Base-by-base conservation (phyloP, 2,113 vertebrate species). In the Dolichotis patagonum region DNA sequence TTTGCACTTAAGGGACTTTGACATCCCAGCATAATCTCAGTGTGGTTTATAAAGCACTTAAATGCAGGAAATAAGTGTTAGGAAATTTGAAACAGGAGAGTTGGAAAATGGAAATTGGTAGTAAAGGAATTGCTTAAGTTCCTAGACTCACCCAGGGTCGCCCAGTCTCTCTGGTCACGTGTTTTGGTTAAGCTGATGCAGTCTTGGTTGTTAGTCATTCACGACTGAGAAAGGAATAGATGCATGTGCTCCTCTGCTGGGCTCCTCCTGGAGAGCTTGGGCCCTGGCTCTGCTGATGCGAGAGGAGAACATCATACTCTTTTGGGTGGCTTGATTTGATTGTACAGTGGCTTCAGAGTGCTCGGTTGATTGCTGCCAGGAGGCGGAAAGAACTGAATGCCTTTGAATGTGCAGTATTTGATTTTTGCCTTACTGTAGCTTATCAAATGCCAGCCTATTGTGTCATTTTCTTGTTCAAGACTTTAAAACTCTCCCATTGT, bases 61-160 rank as follows among this genome's bases (percentile, higher is more conserved):
- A 2, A 16, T 5, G 1, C 24, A 54, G 69, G 73, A 85, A 43
- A 22, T 28, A 52, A 62, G 32, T 77, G 26, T 67, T 65, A 80
- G 77, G 69, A 43, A 62, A 62, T 62, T 52, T 75, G 88, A 75
- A 80, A 56, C 35, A 22, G 9, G 85, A 63, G 58, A 19, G 24
- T 8, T 43, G 32, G 75, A 54, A 73, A 83, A 46, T 38, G 77
- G 41, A 56, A 75, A 28, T 67, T n/a, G 82, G 14, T 63, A 62
- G 6, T 19, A 22, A 38, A 73, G 46, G 11, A 32, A 43, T 49
- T 56, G 8, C 69, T 65, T 71, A 60, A 30, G 32, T 41, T 84
- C 35, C 35, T 24, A 12, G 58, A 58, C 14, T 82, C 22, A 58
- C 32, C 0, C 0, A 9, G 6, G 6, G 0, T 4, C 12, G 30